Base-by-base conservation (phyloP, 2,888 invertebrate species). In the Portevinia maculata region DNA sequence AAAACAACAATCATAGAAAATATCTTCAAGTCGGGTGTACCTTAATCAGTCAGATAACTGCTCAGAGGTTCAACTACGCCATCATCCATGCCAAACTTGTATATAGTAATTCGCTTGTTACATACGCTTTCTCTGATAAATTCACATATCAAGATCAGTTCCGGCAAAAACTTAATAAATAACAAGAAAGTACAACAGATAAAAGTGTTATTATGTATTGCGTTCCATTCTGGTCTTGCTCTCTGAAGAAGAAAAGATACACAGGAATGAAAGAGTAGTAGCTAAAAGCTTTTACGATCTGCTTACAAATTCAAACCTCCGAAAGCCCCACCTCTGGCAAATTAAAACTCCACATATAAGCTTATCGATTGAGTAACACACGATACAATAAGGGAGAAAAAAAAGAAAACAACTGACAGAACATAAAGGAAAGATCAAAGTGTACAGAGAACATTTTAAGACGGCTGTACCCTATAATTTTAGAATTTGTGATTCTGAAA, bases 61-160 rank as follows among this genome's bases (percentile, higher is more conserved):
- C 62, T 53, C 21, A 15, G 1, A 55, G 62, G 39, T 21, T 64
- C 73, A 64, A 46, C 46, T 55, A 37, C 7, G 11, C 55, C 55
- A 64, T 62, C 62, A 64, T 55, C 62, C 73, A 52, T 73, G 62
- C 28, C 53, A 53, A 73, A 60, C 24, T 32, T 32, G 41, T 59
- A n/a, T 15, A 41, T 24, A 8, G 39, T 52, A 30, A 7, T 60
- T 60, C 21, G 39, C 21, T 41, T 60, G 70, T 41, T 60, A 52
- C 70, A 52, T 15, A 53, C 71, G 62, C 71, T 71, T 71, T 71
- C 71, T 71, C 71, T 53, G 34, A 15, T 17, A 44, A 71, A 53
- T 53, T 62, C 21, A 52, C 17, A 39, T 19, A 21, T 41, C 32
- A 41, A 28, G 24, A 59, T 57, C 57, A 28, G 34, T 57, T 30